Conservation (phyloP, 2,797 vertebrate species). For the Melanotaenia nigrans region DNA sequence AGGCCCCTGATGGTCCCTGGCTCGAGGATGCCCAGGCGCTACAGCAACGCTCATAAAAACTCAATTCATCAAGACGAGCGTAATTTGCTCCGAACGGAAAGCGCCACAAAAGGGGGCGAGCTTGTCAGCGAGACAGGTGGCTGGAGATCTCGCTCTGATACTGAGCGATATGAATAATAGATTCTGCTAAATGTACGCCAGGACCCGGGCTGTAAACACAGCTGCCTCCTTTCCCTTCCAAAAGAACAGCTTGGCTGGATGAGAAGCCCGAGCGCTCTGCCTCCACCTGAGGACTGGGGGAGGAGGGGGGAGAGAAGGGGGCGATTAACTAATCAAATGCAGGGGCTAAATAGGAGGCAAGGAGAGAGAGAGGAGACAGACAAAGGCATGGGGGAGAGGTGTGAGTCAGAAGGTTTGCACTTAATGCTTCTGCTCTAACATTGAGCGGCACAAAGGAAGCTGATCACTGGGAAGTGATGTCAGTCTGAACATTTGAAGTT, state of each 20-base stretch:
- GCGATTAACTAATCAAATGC: slow-evolving; percentile 88
- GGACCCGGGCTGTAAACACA: slow-evolving; percentile 99
- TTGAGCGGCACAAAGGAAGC: slow-evolving; percentile 62
- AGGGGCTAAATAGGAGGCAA: slow-evolving; percentile 83
- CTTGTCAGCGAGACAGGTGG: slow-evolving; percentile 99
- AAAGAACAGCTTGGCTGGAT: slow-evolving; percentile 99
- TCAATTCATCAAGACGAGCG: slow-evolving; percentile 99
- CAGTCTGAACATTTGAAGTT: slow-evolving; percentile 54
- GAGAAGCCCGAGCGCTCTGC: slow-evolving; percentile 88
- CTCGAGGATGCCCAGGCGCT: slow-evolving; percentile 92
- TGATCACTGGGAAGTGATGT: slow-evolving; percentile 61
- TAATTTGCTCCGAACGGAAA: slow-evolving; percentile 99
- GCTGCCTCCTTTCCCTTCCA: slow-evolving; percentile 99
- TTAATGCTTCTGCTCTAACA: slow-evolving; percentile 37
- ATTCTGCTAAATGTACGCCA: slow-evolving; percentile 99
- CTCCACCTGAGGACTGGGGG: slow-evolving; percentile 97
- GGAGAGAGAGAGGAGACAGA: slow-evolving; percentile 71
- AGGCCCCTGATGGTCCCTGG: slow-evolving; percentile 90
- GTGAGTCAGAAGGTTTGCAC: slow-evolving; percentile 67
- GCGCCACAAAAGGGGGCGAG: slow-evolving; percentile 99
- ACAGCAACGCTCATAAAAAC: slow-evolving; percentile 97
- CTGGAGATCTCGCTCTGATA: slow-evolving; percentile 99
- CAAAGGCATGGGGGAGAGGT: slow-evolving; percentile 67
- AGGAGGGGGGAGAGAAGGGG: slow-evolving; percentile 18
- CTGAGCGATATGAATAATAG: slow-evolving; percentile 99